A percentile compares a stretch with the other conserved stretches of the same genome.
phyloP scores from a whole-genome alignment of 2,888 invertebrate genomes.

The Ophion ventricosus region DNA sequence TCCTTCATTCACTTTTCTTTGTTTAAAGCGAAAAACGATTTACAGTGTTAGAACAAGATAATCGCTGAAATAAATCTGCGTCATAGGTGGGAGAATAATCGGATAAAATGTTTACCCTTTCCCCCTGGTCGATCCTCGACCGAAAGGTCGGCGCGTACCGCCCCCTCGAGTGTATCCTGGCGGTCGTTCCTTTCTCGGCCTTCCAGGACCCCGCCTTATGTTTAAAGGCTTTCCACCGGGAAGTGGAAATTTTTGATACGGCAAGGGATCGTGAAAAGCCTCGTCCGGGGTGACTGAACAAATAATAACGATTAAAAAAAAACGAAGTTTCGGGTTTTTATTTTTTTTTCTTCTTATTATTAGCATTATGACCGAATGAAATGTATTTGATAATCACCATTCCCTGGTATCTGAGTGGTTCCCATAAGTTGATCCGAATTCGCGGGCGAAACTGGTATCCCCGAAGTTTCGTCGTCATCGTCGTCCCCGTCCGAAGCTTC shows the following conservation, averaged over 20 bases:
- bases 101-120: conserved; percentile 76
- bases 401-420: conserved; percentile 77
- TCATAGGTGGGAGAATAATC: conserved; percentile 1
- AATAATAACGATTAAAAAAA: conserved; percentile 25
- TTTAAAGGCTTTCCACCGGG: conserved; percentile 86
- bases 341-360: conserved; percentile 10
- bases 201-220: conserved; percentile 90
- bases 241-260: conserved; percentile 84
- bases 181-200: conserved; percentile 90
- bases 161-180: conserved; percentile 82
- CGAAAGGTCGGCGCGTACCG: conserved; percentile 78
- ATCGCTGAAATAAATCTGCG: background rate
- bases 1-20: background rate
- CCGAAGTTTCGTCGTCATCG: conserved; percentile 87
- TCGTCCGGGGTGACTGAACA: conserved; percentile 85
- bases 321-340: conserved; percentile 2
- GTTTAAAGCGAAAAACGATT: background rate
- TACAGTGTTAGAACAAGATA: background rate
- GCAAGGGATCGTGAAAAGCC: conserved; percentile 87
- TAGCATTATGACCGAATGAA: conserved; percentile 15
- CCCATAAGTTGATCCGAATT: conserved; percentile 81
- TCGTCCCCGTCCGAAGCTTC: conserved; percentile 90
- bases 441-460: conserved; percentile 84
- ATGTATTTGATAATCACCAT: conserved; percentile 65
- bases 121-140: conserved; percentile 80